Conservation (phyloP, 2,113 vertebrate species). For the Anarrhichthys ocellatus region DNA sequence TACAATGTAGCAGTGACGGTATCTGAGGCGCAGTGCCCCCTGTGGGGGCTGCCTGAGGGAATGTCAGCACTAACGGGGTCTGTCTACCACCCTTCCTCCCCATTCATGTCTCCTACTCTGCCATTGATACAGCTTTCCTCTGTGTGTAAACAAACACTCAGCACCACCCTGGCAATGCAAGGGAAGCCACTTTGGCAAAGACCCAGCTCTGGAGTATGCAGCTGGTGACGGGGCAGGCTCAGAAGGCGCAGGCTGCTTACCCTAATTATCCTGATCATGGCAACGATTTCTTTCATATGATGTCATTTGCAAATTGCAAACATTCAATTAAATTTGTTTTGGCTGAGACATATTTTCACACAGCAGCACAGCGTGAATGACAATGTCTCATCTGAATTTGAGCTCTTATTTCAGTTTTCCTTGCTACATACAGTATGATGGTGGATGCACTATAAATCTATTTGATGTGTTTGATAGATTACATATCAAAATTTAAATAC, state of each 20-base stretch:
- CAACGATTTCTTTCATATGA: constrained; percentile 51
- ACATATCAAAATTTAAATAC: constrained; percentile 17
- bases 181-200: constrained; percentile 74
- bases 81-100: constrained; percentile 56
- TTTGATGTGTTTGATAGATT: constrained; percentile 8
- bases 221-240: constrained; percentile 57
- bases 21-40: constrained; percentile 63
- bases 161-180: constrained; percentile 75
- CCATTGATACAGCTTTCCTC: constrained; percentile 65
- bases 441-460: background rate
- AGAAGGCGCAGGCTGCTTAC: constrained; percentile 54
- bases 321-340: constrained; percentile 41
- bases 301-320: constrained; percentile 52
- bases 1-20: constrained; percentile 56
- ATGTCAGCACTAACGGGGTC: constrained; percentile 72
- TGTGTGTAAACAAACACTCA: constrained; percentile 79
- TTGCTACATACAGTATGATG: background rate
- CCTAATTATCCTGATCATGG: constrained; percentile 63
- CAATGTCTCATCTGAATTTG: constrained; percentile 12
- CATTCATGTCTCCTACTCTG: constrained; percentile 56
- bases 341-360: background rate
- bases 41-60: constrained; percentile 75
- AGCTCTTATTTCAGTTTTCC: constrained; percentile 7
- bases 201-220: constrained; percentile 66
- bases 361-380: constrained; percentile 3